phyloP scores from a whole-genome alignment of 2,888 invertebrate species.

The Agrochola litura region DNA sequence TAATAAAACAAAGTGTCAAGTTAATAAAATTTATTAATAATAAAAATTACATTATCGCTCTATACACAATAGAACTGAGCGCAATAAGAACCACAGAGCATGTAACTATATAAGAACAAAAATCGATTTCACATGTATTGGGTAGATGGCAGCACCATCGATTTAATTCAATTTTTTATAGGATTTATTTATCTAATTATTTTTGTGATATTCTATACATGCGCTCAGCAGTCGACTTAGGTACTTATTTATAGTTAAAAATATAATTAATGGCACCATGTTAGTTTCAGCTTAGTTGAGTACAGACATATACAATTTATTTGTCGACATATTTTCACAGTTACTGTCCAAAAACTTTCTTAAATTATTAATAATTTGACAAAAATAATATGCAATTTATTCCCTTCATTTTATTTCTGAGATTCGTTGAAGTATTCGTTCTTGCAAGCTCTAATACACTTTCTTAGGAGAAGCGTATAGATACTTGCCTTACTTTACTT shows the following conservation, averaged over 20 bases:
- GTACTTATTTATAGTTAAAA: slow-evolving; percentile 68
- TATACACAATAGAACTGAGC: slow-evolving; percentile 62
- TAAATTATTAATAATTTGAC: slow-evolving; percentile 5
- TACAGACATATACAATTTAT: slow-evolving; percentile 53
- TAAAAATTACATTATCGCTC: slow-evolving; percentile 69
- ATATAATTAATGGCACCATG: slow-evolving; percentile 85
- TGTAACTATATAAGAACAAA: neutral
- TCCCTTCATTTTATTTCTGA: slow-evolving; percentile 44
- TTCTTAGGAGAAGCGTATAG: slow-evolving; percentile 59
- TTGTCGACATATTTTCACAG: slow-evolving; percentile 25
- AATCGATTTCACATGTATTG: neutral
- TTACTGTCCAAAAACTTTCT: slow-evolving; percentile 1
- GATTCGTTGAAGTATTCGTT: slow-evolving; percentile 61
- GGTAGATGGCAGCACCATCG: slow-evolving; percentile 24
- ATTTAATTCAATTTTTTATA: neutral
- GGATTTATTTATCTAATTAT: neutral
- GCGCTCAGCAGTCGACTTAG: slow-evolving; percentile 45
- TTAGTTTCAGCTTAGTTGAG: slow-evolving; percentile 72
- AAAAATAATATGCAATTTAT: neutral
- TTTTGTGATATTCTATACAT: neutral
- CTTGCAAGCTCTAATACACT: slow-evolving; percentile 64
- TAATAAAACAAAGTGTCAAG: slow-evolving; percentile 60
- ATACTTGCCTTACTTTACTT: slow-evolving; percentile 40
- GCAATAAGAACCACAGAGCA: neutral
- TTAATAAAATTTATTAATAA: slow-evolving; percentile 80